Evolutionary conservation across 2,888 invertebrate genomes (phyloP).

Genomic region (Cephus spinipes): DNA sequence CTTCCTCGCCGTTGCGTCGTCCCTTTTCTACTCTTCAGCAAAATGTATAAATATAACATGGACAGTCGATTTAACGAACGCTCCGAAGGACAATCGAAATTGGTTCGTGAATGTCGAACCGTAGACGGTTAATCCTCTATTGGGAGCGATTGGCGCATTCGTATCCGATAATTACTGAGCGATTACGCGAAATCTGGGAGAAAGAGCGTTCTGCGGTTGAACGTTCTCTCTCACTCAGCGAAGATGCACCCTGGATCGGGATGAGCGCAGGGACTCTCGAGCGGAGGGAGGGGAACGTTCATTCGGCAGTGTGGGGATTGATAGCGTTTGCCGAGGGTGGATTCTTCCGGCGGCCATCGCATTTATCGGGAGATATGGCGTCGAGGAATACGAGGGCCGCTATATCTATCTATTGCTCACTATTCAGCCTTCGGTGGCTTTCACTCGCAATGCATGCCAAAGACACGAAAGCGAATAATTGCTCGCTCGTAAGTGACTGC

Average conservation of each 20-base stretch:
- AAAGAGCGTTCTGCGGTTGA: neutral
- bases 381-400: constrained; percentile 26
- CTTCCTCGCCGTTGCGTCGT: neutral
- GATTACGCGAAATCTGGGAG: too few relatives aligned
- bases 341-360: constrained; percentile 61
- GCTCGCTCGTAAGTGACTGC: neutral
- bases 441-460: neutral
- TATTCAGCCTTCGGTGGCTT: neutral
- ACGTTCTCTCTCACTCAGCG: neutral
- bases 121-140: neutral
- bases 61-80: neutral
- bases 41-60: neutral
- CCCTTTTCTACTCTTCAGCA: neutral
- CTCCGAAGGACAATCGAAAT: neutral
- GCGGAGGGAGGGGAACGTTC: constrained; percentile 38
- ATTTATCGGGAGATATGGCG: constrained; percentile 60
- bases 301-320: constrained; percentile 42
- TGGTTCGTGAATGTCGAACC: neutral
- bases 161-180: neutral
- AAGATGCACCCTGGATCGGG: neutral
- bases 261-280: neutral
- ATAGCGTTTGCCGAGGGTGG: constrained; percentile 58
- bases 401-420: neutral
- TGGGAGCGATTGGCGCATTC: neutral
- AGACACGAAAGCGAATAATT: neutral